phyloP scores from a whole-genome alignment of 2,113 vertebrate species.

The Nothocercus nigrocapillus region DNA sequence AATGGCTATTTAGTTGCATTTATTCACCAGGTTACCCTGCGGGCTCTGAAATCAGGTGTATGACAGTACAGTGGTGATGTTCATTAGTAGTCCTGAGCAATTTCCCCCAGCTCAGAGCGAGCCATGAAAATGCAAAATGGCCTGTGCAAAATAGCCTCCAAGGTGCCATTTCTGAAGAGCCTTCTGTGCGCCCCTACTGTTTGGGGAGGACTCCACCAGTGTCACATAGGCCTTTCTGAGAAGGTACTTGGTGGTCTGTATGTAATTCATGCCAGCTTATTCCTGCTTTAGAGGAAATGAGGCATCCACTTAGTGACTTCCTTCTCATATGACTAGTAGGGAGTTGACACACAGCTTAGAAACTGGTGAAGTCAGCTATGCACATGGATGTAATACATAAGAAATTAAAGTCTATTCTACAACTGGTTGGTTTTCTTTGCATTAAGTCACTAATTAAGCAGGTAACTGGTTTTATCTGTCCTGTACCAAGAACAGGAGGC shows the following conservation, averaged over 20 bases:
- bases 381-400: accelerated
- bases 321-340: no score
- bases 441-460: no score
- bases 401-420: not conserved
- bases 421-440: not conserved
- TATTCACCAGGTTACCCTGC: no score
- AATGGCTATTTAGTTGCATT: not conserved
- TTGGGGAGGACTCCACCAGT: not conserved
- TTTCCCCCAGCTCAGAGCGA: not conserved
- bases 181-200: no score
- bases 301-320: not conserved
- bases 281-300: not conserved
- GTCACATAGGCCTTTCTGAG: not conserved
- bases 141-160: no score
- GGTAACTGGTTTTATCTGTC: not conserved
- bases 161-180: not conserved
- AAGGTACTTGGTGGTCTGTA: not conserved
- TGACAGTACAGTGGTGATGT: not conserved
- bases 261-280: not conserved
- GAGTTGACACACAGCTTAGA: not conserved
- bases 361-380: not conserved
- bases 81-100: accelerated
- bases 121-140: not conserved
- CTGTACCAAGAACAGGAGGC: not conserved
- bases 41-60: not conserved